Base-by-base conservation (phyloP, 1,140 invertebrate genomes). In the Neelides sp. region DNA sequence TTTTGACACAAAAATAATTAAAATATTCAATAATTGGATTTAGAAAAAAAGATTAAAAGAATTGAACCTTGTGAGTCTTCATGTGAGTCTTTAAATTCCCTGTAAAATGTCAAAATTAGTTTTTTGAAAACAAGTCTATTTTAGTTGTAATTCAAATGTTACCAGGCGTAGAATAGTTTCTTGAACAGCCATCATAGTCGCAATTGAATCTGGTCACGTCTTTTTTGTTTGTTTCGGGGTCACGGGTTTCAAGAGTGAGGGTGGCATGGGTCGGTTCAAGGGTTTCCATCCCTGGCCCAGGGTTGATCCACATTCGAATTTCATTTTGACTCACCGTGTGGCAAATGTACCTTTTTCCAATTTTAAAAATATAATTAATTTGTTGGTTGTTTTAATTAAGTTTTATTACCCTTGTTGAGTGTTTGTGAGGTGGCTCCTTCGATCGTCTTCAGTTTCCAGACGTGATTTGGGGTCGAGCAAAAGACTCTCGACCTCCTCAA, bases 61-160 rank as follows among this genome's bases (percentile, higher is more conserved):
- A n/a, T n/a, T 54, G 66, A 70, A 93, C 91, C 90, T 82, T 90
- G 63, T 96, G 91, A 50, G 87, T 92, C 75, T 94, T 94, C 75
- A 91, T 80, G 70, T 96, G 92, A 44, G 90, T 95, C 64, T 88
- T 78, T 43, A 96, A 72, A 71, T 96, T 95, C 43, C 91, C n/a
- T n/a, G n/a, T n/a, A n/a, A n/a, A n/a, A n/a, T n/a, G n/a, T n/a
- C n/a, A n/a, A n/a, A n/a, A n/a, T n/a, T n/a, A n/a, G n/a, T n/a
- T n/a, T n/a, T n/a, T n/a, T n/a, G n/a, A n/a, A n/a, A n/a, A n/a
- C n/a, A n/a, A n/a, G n/a, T n/a, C n/a, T n/a, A n/a, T n/a, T n/a
- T n/a, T n/a, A n/a, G n/a, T n/a, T n/a, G n/a, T n/a, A n/a, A n/a
- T n/a, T n/a, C n/a, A n/a, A n/a, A n/a, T n/a, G n/a, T n/a, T n/a